Evolutionary conservation across 1,140 invertebrate genomes (phyloP).

Genomic region (Euura saliciscinereae): DNA sequence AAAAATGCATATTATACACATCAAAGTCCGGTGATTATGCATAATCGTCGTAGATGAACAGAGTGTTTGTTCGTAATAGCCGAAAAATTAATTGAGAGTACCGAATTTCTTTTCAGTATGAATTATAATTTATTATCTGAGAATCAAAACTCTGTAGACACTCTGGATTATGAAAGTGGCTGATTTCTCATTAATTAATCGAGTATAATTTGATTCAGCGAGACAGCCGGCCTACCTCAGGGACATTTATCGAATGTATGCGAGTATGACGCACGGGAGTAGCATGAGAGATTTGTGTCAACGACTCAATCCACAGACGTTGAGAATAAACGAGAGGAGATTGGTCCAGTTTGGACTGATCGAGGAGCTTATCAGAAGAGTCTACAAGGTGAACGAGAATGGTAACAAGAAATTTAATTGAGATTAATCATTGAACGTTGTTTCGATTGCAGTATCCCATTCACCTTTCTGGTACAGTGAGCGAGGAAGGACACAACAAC

Average conservation of each 20-base stretch:
- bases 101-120: conserved; percentile 13
- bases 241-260: conserved; percentile 82
- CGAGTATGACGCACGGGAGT: conserved; percentile 82
- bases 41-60: conserved; percentile 11
- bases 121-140: not conserved
- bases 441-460: conserved; percentile 58
- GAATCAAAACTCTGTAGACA: not conserved
- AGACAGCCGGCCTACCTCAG: conserved; percentile 61
- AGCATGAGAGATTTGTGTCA: conserved; percentile 86
- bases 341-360: conserved; percentile 91
- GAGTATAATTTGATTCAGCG: conserved; percentile 56
- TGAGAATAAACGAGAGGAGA: conserved; percentile 81
- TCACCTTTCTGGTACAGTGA: conserved; percentile 42
- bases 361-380: conserved; percentile 81
- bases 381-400: conserved; percentile 70
- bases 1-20: conserved; percentile 77
- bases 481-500: conserved; percentile 48
- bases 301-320: conserved; percentile 75
- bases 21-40: conserved; percentile 63
- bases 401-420: conserved; percentile 11
- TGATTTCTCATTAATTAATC: not conserved
- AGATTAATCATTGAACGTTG: conserved; percentile 11
- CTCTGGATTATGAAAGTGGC: not conserved
- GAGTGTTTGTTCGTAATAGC: not conserved
- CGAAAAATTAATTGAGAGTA: not conserved